Evolutionary conservation across 2,888 invertebrate species (phyloP).

Genomic region (Pecten maximus): DNA sequence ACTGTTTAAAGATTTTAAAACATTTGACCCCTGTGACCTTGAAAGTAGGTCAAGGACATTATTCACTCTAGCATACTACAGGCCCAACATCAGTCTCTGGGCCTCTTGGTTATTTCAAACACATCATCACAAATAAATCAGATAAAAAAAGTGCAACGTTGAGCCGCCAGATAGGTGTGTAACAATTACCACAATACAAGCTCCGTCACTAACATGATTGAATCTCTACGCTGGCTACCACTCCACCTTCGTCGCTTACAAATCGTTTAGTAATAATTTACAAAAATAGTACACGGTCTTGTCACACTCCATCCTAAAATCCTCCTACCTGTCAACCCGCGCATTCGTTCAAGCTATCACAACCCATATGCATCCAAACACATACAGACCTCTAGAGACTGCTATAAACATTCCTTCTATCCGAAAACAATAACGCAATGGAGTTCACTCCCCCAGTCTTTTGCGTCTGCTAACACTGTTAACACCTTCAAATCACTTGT

Average conservation of each 20-base stretch:
- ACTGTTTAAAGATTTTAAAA: no score
- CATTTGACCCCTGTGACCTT: no score
- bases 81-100: no score
- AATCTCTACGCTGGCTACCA: not conserved
- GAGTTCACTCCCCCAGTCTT: no score
- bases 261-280: slow-evolving; percentile 35
- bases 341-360: not conserved
- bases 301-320: not conserved
- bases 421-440: no score
- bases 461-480: no score
- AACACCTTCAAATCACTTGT: no score
- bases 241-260: slow-evolving; percentile 2
- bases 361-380: not conserved
- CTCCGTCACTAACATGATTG: slow-evolving; percentile 25
- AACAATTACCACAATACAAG: slow-evolving; percentile 44
- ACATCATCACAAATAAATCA: not conserved
- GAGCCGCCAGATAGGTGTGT: slow-evolving; percentile 28
- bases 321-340: not conserved
- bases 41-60: no score
- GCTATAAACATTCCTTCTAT: not conserved
- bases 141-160: slow-evolving; percentile 21
- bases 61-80: no score
- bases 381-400: not conserved
- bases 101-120: no score
- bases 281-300: slow-evolving; percentile 16